Conservation (phyloP, 2,113 vertebrate species). For the Coregonus clupeaformis region DNA sequence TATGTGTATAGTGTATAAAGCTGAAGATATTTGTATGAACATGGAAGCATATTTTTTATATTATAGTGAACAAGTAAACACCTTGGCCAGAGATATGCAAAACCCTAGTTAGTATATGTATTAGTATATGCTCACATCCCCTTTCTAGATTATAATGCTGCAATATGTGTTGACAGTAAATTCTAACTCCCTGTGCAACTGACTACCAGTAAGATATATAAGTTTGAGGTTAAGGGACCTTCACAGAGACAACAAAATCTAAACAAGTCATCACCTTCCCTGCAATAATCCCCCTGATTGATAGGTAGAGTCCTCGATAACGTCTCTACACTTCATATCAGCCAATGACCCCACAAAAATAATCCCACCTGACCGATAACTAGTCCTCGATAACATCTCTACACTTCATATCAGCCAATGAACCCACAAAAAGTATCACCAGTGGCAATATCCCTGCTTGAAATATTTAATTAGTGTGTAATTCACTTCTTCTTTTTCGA, state of each 20-base stretch:
- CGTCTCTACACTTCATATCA: constrained; percentile 47
- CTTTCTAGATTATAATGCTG: background rate
- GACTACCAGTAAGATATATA: background rate
- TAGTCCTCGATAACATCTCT: constrained; percentile 39
- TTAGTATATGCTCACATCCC: no score
- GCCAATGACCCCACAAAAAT: constrained; percentile 50
- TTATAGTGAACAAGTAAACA: no score
- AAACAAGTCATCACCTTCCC: background rate
- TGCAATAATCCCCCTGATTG: constrained; percentile 23
- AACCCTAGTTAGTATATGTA: no score
- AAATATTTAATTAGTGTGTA: constrained; percentile 73
- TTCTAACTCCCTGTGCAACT: background rate
- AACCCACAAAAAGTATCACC: constrained; percentile 58
- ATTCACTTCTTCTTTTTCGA: constrained; percentile 68
- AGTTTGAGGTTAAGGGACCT: background rate
- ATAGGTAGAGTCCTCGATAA: constrained; percentile 44
- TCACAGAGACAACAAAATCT: background rate
- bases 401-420: constrained; percentile 52
- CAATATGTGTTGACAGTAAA: background rate
- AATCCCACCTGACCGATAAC: constrained; percentile 42
- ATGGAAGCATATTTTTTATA: no score
- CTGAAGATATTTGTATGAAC: no score
- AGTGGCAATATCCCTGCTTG: constrained; percentile 56
- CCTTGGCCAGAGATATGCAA: no score
- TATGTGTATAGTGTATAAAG: no score